phyloP scores from a whole-genome alignment of 2,888 invertebrate genomes.

The Catocala nupta region DNA sequence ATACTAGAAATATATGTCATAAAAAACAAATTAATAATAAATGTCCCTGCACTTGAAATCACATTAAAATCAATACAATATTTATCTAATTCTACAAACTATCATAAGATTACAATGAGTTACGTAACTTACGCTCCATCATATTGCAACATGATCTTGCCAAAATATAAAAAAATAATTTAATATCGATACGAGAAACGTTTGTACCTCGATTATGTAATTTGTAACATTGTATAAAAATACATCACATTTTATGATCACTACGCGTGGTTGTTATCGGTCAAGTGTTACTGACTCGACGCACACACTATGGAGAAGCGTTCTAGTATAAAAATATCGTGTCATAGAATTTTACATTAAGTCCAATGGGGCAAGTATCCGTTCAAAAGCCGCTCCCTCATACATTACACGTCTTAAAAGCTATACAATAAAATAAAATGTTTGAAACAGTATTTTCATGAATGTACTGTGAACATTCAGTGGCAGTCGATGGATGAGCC shows the following conservation, averaged over 20 bases:
- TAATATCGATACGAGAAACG: constrained; percentile 38
- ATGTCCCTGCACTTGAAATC: constrained; percentile 24
- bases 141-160: constrained; percentile 34
- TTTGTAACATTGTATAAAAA: constrained; percentile 59
- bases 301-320: constrained; percentile 28
- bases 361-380: constrained; percentile 29
- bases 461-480: constrained; percentile 24
- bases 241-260: constrained; percentile 63
- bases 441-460: constrained; percentile 29
- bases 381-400: constrained; percentile 31
- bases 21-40: background rate
- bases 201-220: constrained; percentile 46
- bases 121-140: constrained; percentile 31
- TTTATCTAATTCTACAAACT: constrained; percentile 43
- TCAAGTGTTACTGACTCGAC: constrained; percentile 20
- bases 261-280: constrained; percentile 33
- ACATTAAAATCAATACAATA: constrained; percentile 29
- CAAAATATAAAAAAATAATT: constrained; percentile 39
- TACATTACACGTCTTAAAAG: constrained; percentile 30
- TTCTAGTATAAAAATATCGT: constrained; percentile 37
- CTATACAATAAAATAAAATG: constrained; percentile 28
- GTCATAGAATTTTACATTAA: constrained; percentile 16
- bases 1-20: constrained; percentile 12
- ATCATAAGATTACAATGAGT: constrained; percentile 46
- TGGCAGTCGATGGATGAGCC: constrained; percentile 43